Percentiles rank a stretch among this genome's conserved stretches.
These are phyloP conservation scores for Mayetiola destructor DNA, from an alignment of 2,888 invertebrate genomes.

Conservation along the genomic window DNA sequence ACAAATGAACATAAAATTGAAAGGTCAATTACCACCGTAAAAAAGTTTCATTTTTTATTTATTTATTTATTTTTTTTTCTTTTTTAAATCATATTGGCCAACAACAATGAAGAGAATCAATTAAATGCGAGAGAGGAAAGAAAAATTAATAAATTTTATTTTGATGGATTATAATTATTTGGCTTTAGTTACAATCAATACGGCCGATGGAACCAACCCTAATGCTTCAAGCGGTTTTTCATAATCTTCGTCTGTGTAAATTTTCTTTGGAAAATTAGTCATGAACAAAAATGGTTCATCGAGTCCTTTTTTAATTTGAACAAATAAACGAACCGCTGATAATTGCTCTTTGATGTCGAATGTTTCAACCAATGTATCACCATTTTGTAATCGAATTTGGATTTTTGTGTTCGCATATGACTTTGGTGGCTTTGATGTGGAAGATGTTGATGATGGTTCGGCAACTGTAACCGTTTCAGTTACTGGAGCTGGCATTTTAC, in stretches of 20 bases:
- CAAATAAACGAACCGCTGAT: conserved; percentile 76
- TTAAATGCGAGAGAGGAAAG: too few species aligned
- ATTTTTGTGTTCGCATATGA: conserved; percentile 54
- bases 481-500: conserved; percentile 20
- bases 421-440: conserved; percentile 31
- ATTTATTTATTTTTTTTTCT: not conserved
- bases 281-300: conserved; percentile 68
- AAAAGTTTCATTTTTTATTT: not conserved
- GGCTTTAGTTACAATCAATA: conserved; percentile 56
- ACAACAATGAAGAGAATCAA: conserved; percentile 20
- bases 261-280: conserved; percentile 82
- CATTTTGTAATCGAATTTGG: conserved; percentile 66
- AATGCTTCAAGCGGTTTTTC: conserved; percentile 70
- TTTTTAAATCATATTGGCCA: conserved; percentile 14
- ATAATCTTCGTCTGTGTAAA: conserved; percentile 75
- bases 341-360: conserved; percentile 79
- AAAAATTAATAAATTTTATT: too few species aligned
- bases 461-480: conserved; percentile 29
- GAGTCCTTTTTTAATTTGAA: conserved; percentile 65
- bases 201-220: conserved; percentile 75
- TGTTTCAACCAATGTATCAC: conserved; percentile 53
- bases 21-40: conserved; percentile 3
- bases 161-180: too few species aligned
- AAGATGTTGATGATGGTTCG: conserved; percentile 25
- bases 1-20: not conserved